These are phyloP conservation scores for Forpus xanthops DNA, from an alignment of 2,797 vertebrate genomes.

Conservation along the genomic window DNA sequence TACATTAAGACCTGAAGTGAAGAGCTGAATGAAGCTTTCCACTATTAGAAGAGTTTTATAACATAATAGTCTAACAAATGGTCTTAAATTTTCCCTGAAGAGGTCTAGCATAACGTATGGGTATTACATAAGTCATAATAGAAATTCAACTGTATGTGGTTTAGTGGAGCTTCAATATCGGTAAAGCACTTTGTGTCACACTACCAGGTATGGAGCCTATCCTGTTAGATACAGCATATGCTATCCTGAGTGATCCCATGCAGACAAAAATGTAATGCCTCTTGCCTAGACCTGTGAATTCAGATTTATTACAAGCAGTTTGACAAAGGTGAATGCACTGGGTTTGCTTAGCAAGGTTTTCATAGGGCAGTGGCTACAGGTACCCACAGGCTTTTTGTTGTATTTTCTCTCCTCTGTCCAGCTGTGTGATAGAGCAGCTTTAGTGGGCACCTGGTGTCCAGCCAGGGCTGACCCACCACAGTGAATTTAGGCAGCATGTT, in stretches of 20 bases:
- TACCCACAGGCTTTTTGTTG: background rate
- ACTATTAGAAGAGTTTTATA: background rate
- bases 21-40: background rate
- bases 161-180: background rate
- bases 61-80: background rate
- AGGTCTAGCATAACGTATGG: background rate
- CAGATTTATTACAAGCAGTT: background rate
- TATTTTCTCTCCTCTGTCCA: background rate
- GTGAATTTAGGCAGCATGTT: background rate
- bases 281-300: background rate
- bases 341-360: background rate
- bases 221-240: too few relatives aligned
- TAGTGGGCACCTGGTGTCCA: background rate
- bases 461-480: background rate
- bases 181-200: background rate
- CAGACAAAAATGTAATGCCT: background rate
- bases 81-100: background rate
- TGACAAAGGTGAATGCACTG: background rate
- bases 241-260: background rate
- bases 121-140: background rate
- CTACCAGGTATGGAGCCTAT: background rate
- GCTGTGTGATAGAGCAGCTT: background rate
- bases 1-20: background rate
- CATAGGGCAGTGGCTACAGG: background rate
- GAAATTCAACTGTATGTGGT: background rate